Percentiles rank a stretch among this genome's conserved stretches.
Conservation (phyloP, 2,113 vertebrate genomes). For the Grantiella picta region DNA sequence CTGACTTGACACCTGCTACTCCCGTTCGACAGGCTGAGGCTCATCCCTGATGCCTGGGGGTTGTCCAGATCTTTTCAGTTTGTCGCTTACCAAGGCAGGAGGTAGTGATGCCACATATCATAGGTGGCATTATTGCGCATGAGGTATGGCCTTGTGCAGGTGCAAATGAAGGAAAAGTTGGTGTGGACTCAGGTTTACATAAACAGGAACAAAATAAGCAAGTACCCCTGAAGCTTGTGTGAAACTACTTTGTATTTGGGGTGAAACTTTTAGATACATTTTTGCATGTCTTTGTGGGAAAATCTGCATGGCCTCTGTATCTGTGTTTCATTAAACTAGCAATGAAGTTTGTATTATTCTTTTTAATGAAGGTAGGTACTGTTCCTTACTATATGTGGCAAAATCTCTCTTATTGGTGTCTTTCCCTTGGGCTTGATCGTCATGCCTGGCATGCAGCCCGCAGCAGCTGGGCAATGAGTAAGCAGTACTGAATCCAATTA, state of each 20-base stretch:
- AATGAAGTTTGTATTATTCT: not conserved
- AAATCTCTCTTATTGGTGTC: not conserved
- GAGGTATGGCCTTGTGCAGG: not conserved
- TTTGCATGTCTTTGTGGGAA: not conserved
- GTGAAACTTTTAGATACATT: not conserved
- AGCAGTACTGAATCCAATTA: conserved; percentile 55
- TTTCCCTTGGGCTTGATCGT: conserved; percentile 1
- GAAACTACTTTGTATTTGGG: not conserved
- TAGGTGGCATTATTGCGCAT: not conserved
- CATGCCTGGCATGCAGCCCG: not conserved
- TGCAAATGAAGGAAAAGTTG: not conserved
- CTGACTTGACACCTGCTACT: conserved; percentile 44
- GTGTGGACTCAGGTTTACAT: not conserved
- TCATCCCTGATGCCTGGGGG: not conserved
- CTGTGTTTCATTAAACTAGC: not conserved
- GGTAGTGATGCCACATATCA: not conserved
- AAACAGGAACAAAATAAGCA: not conserved
- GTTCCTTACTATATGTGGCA: conserved; percentile 24
- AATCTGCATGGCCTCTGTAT: not conserved
- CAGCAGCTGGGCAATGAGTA: conserved; percentile 52
- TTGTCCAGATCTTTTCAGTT: conserved; percentile 20
- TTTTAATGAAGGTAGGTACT: not conserved
- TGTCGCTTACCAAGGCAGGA: not conserved
- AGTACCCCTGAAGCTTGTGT: not conserved
- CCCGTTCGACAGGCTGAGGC: not conserved